Evolutionary conservation across 1,140 invertebrate genomes (phyloP), one percentile per base, ranked within the genome.

Genomic region (Adoxophyes honmai): DNA sequence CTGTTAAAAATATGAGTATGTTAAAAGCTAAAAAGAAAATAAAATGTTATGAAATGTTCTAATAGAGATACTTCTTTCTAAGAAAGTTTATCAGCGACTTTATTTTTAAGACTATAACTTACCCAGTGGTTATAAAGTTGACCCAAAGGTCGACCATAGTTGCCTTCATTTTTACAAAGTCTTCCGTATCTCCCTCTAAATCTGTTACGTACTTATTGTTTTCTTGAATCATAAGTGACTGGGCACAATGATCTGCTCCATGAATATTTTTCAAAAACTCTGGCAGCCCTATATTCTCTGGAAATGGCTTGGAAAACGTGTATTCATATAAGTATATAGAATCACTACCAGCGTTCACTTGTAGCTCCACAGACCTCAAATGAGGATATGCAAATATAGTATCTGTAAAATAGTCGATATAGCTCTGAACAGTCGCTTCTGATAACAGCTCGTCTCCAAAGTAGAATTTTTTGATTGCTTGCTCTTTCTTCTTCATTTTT

Each of bases 381-480:
- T 13, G 16, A 15, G 55, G 11, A 51, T 53, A 53, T 15, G 13
- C 9, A 35, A 62, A 62, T 5, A 37, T 28, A 9, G 57, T 15
- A 51, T 62, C 55, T 28, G 37, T 37, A 21, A 57, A 57, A 21
- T 62, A 57, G 28, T 57, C 10, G 1, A 58, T 21, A 51, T 21
- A 57, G 6, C 34, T 8, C 21, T 37, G 39, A 15, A 76, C n/a
- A 10, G 38, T 57, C n/a, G 39, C 6, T 11, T 14, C 11, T 13
- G 14, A 54, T 0, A 42, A 0, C 9, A 8, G 1, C 9, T 21
- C 10, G 28, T 38, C 18, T 4, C 35, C 52, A 39, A 58, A 57
- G 15, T 62, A 62, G 48, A 57, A 57, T 38, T 54, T 34, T 33
- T 62, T 62, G 14, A 58, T 34, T 11, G 13, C 9, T 2, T 36